Percentiles rank a stretch among this genome's conserved stretches.
These are phyloP conservation scores for Glyphotaelius pellucidus DNA, from an alignment of 2,888 invertebrate genomes.

Conservation along the genomic window DNA sequence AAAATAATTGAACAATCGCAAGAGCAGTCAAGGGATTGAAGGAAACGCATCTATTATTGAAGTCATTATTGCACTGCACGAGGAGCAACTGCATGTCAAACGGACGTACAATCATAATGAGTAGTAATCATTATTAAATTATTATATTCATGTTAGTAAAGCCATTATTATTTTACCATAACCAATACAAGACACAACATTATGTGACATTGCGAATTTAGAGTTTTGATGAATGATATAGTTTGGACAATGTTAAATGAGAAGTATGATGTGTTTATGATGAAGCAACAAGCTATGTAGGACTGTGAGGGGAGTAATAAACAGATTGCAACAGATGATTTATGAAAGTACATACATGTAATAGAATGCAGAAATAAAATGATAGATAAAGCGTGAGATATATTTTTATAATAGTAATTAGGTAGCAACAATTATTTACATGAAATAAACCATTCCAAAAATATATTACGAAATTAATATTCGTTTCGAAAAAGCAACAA, in stretches of 20 bases:
- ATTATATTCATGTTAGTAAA: conserved; percentile 54
- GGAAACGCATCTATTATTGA: background rate
- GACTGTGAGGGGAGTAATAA: conserved; percentile 13
- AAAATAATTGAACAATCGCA: background rate
- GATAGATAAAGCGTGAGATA: background rate
- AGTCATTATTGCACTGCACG: background rate
- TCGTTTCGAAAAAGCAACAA: background rate
- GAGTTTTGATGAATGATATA: conserved; percentile 51
- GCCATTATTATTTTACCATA: conserved; percentile 66
- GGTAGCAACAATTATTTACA: background rate
- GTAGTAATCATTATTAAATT: conserved; percentile 3
- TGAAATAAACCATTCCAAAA: conserved; percentile 12
- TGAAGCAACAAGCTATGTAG: conserved; percentile 49
- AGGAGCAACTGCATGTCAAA: conserved; percentile 56
- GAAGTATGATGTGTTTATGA: conserved; percentile 45
- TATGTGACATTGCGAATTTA: conserved; percentile 66
- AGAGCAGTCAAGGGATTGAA: background rate
- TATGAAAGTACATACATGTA: background rate
- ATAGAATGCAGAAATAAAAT: conserved; percentile 14
- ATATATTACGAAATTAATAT: background rate
- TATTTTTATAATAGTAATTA: background rate
- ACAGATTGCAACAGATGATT: conserved; percentile 24
- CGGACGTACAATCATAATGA: conserved; percentile 17
- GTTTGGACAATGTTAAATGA: conserved; percentile 36
- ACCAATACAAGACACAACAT: conserved; percentile 80